A percentile compares a stretch with the other conserved stretches of the same genome.
Evolutionary conservation across 2,888 invertebrate species (phyloP).

Genomic region (Mesoligia furuncula): DNA sequence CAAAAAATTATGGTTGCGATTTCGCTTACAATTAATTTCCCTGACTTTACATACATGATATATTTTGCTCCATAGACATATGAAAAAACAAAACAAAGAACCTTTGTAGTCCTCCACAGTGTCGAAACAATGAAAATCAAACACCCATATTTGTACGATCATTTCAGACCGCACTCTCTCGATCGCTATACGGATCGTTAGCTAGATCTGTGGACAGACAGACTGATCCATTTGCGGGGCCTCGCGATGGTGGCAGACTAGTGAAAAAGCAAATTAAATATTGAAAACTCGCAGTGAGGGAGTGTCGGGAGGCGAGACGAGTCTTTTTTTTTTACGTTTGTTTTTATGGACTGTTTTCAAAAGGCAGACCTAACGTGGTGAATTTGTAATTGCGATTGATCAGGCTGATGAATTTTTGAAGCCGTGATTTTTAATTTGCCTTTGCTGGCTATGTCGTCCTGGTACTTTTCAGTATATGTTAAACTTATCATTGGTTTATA

Average conservation of each 20-base stretch:
- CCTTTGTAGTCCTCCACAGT: neutral
- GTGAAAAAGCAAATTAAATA: slow-evolving; percentile 79
- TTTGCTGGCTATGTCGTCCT: slow-evolving; percentile 35
- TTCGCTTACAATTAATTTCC: neutral
- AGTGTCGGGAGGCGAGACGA: slow-evolving; percentile 67
- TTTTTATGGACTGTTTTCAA: slow-evolving; percentile 51
- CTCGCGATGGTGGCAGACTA: slow-evolving; percentile 63
- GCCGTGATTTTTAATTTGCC: slow-evolving; percentile 26
- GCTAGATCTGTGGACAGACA: slow-evolving; percentile 61
- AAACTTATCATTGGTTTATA: neutral
- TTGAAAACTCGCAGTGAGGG: slow-evolving; percentile 75
- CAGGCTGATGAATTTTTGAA: slow-evolving; percentile 42
- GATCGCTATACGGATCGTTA: slow-evolving; percentile 50
- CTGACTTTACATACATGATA: neutral
- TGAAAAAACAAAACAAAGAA: neutral
- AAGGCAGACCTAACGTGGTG: slow-evolving; percentile 43
- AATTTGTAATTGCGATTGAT: slow-evolving; percentile 63
- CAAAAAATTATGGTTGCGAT: neutral
- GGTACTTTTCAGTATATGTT: slow-evolving; percentile 4
- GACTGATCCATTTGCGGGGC: slow-evolving; percentile 75
- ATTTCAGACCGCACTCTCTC: slow-evolving; percentile 33
- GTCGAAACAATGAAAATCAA: slow-evolving; percentile 12
- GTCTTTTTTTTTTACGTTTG: slow-evolving; percentile 62
- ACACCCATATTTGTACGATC: slow-evolving; percentile 9
- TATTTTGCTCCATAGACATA: neutral